Evolutionary conservation across 2,888 invertebrate species (phyloP).

Genomic region (Rugalucina vietnamica): DNA sequence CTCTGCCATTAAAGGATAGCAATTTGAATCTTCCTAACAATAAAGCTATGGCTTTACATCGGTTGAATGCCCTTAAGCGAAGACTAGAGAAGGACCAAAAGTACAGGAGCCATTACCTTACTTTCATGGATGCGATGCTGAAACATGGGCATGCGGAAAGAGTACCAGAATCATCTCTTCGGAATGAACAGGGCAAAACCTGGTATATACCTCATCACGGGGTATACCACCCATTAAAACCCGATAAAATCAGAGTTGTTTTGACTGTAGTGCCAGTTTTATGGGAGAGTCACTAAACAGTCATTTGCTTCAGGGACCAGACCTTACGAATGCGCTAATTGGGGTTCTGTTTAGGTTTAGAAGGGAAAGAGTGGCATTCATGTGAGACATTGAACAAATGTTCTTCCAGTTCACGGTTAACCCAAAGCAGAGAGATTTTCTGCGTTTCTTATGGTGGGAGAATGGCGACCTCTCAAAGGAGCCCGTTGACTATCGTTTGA

Average conservation of each 20-base stretch:
- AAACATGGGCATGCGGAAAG: constrained; percentile 22
- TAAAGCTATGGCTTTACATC: constrained; percentile 11
- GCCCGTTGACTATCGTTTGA: constrained; percentile 52
- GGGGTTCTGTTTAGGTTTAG: neutral
- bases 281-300: neutral
- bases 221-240: neutral
- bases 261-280: constrained; percentile 4
- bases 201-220: constrained; percentile 18
- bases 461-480: constrained; percentile 11
- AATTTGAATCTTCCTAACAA: constrained; percentile 32
- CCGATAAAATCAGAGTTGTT: neutral
- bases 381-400: constrained; percentile 40
- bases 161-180: neutral
- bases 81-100: neutral
- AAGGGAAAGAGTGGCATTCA: constrained; percentile 8
- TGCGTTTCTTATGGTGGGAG: constrained; percentile 54
- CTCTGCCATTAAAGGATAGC: constrained; percentile 40
- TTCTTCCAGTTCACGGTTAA: constrained; percentile 46
- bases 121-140: constrained; percentile 18
- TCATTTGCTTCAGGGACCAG: neutral
- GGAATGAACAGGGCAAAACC: neutral
- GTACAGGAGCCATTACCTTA: constrained; percentile 5
- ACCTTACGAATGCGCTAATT: neutral
- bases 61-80: constrained; percentile 11
- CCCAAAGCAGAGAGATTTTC: constrained; percentile 34